Evolutionary conservation across 2,888 invertebrate species (phyloP).

Genomic region (Orthosia gothica): DNA sequence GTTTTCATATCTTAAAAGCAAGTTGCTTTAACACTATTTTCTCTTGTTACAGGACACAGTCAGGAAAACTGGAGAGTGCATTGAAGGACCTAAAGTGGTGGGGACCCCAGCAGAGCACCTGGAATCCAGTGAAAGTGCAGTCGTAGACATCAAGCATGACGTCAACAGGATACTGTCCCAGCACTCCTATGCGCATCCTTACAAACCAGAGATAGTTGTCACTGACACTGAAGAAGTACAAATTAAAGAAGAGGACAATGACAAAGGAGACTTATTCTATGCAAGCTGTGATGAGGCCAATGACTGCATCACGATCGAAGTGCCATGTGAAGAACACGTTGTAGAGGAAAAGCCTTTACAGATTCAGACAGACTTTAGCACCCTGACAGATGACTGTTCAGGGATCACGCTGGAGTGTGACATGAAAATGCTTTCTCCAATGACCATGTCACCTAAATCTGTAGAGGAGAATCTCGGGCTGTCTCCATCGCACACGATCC

Average conservation of each 20-base stretch:
- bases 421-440: constrained; percentile 88
- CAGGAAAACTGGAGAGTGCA: constrained; percentile 83
- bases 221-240: constrained; percentile 70
- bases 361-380: constrained; percentile 80
- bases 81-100: constrained; percentile 94
- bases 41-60: constrained; percentile 80
- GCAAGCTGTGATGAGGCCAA: constrained; percentile 94
- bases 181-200: constrained; percentile 90
- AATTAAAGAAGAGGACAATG: constrained; percentile 81
- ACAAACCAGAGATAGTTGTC: constrained; percentile 76
- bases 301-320: constrained; percentile 94
- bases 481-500: constrained; percentile 86
- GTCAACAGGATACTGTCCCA: constrained; percentile 88
- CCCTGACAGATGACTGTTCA: constrained; percentile 76
- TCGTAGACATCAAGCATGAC: constrained; percentile 88
- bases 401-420: constrained; percentile 83
- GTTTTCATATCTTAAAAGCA: not conserved
- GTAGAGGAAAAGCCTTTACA: constrained; percentile 80
- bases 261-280: constrained; percentile 93
- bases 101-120: constrained; percentile 96
- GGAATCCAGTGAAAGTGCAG: constrained; percentile 94
- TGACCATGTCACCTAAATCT: constrained; percentile 83
- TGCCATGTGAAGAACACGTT: constrained; percentile 92
- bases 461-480: constrained; percentile 82
- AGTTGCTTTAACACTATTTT: constrained; percentile 3